Base-by-base conservation (phyloP, 1,140 invertebrate genomes). In the Cataglyphis hispanica region DNA sequence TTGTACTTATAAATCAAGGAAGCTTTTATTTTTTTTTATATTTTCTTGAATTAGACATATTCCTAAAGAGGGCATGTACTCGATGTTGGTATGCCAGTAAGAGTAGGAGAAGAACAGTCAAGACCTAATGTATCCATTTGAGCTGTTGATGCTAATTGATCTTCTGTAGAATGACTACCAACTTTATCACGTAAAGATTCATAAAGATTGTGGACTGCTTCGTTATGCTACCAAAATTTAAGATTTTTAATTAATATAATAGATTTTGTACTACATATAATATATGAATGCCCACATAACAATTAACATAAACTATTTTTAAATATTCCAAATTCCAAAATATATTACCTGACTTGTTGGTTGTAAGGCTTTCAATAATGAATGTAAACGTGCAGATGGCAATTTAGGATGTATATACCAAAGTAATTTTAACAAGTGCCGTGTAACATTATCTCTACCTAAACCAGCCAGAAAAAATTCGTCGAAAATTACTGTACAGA, bases 401-500 rank as follows among this genome's bases (percentile, higher is more conserved):
- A 99, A 94, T 94, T 98, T 98, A 13, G 97, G 97, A 95, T 99
- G 97, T 76, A 99, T 97, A 93, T 99, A 98, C 98, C 98, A 99
- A 7, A 99, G 94, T 60, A 99, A 95, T 94, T 99, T 98, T 46
- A 99, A 94, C 89, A 99, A 96, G 95, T 99, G 99, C 58, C 98
- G 96, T n/a, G 98, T 97, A 0, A 99, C 98, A 96, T 99, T 99
- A 92, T 99, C 98, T 84, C 97, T 96, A 7, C 96, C 96, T 50
- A 99, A 96, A 0, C 98, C 98, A 63, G 98, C 97, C 94, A 98
- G 98, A 88, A 99, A 98, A 93, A 99, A 99, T 94, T 99, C 98
- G 95, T 99, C 98, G 96, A 99, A 99, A 22, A 99, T 96, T 0
- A 98, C 98, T 1, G 98, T 98, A 95, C 98, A 99, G 92, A 99